Conservation (phyloP, 2,888 invertebrate species). For the Cancer borealis region DNA sequence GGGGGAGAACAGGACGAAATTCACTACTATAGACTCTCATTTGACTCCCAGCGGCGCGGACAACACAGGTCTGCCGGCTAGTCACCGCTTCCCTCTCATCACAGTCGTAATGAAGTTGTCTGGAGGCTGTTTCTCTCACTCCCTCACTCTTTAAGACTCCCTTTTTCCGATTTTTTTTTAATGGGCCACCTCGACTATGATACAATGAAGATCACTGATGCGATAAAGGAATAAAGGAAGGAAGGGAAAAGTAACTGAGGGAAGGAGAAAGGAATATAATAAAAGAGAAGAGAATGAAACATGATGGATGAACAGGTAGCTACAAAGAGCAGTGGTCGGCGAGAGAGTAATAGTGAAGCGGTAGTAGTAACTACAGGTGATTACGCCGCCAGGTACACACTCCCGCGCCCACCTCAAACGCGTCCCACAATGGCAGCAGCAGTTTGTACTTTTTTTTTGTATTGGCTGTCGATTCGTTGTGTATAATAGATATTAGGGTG, state of each 20-base stretch:
- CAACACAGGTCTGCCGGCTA: background rate
- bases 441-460: background rate
- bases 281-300: constrained; percentile 15
- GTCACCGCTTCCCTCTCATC: constrained; percentile 38
- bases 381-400: background rate
- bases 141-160: background rate
- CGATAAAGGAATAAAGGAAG: background rate
- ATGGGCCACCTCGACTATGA: background rate
- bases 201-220: constrained; percentile 1
- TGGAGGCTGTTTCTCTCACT: constrained; percentile 54
- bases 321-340: background rate
- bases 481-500: constrained; percentile 27
- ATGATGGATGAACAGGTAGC: constrained; percentile 20
- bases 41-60: constrained; percentile 16
- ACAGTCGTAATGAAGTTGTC: constrained; percentile 58
- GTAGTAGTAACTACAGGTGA: background rate
- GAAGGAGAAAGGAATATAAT: constrained; percentile 50
- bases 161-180: background rate
- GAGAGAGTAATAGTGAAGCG: background rate
- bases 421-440: background rate
- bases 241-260: constrained; percentile 33
- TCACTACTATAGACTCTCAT: constrained; percentile 37
- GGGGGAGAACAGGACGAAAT: background rate
- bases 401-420: background rate
- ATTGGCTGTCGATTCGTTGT: constrained; percentile 6